Conservation (phyloP, 2,797 vertebrate species). For the Odontamblyopus rebecca region DNA sequence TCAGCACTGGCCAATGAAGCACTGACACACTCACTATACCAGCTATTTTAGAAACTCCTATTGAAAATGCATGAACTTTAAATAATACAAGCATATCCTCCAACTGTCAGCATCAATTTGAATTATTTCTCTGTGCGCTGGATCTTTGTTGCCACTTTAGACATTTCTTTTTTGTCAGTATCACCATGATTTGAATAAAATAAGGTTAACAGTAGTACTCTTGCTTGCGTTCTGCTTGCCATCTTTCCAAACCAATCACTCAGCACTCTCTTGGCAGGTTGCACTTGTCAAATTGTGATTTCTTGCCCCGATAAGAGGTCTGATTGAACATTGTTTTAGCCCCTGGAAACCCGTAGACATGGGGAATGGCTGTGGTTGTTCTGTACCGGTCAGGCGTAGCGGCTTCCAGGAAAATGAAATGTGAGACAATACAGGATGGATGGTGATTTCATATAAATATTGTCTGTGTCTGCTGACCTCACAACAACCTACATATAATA, state of each 20-base stretch:
- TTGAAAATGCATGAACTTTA: constrained; percentile 52
- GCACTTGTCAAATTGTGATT: constrained; percentile 66
- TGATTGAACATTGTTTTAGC: constrained; percentile 63
- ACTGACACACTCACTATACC: constrained; percentile 20
- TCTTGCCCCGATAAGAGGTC: constrained; percentile 59
- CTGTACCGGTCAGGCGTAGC: constrained; percentile 29
- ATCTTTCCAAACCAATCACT: constrained; percentile 54
- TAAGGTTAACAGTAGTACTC: constrained; percentile 40
- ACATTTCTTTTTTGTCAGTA: constrained; percentile 45
- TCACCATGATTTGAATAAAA: constrained; percentile 58
- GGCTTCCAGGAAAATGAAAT: constrained; percentile 19
- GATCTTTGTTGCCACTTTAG: constrained; percentile 50
- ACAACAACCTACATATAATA: constrained; percentile 8
- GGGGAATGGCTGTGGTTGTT: constrained; percentile 34
- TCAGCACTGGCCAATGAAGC: constrained; percentile 14
- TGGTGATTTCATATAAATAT: constrained; percentile 31
- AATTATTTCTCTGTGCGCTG: constrained; percentile 68
- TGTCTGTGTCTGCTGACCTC: constrained; percentile 13
- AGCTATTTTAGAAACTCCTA: constrained; percentile 39
- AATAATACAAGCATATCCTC: constrained; percentile 69
- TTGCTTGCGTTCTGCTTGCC: constrained; percentile 51
- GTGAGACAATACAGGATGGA: constrained; percentile 23
- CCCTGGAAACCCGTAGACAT: constrained; percentile 30
- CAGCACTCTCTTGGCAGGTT: constrained; percentile 44
- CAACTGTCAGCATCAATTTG: constrained; percentile 58